Evolutionary conservation across 1,140 invertebrate genomes (phyloP).

Genomic region (Meteorus sp.): DNA sequence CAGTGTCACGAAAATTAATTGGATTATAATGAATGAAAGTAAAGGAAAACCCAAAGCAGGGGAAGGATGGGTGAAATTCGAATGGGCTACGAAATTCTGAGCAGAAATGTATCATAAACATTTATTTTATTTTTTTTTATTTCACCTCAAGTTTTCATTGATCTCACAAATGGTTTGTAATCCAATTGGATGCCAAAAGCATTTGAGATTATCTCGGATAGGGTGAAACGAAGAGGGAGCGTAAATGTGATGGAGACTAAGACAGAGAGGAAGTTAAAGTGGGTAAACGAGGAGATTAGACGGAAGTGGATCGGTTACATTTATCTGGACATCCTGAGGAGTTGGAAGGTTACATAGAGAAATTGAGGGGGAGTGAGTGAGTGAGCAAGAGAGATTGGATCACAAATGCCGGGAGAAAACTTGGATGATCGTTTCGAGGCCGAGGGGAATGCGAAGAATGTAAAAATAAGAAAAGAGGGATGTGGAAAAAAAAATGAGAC

Average conservation of each 20-base stretch:
- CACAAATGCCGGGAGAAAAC: background rate
- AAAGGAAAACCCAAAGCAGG: no score
- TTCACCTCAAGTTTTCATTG: background rate
- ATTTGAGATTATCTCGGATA: slow-evolving; percentile 1
- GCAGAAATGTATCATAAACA: no score
- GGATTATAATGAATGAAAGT: no score
- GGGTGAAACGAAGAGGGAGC: slow-evolving; percentile 14
- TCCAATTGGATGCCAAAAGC: background rate
- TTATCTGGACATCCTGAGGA: background rate
- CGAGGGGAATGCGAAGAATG: no score
- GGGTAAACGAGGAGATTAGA: slow-evolving; percentile 26
- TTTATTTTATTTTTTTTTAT: no score
- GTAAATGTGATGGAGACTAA: slow-evolving; percentile 23
- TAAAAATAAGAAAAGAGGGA: background rate
- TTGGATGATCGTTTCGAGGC: background rate
- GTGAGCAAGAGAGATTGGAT: background rate
- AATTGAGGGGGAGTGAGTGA: background rate
- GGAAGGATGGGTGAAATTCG: no score
- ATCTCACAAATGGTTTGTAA: no score
- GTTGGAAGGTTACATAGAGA: background rate
- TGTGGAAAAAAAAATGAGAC: background rate
- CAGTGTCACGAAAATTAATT: background rate
- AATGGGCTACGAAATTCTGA: no score
- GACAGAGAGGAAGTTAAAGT: slow-evolving; percentile 16
- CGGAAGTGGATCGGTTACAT: slow-evolving; percentile 23